phyloP scores from a whole-genome alignment of 1,140 invertebrate species.

The Amphibalanus amphitrite region DNA sequence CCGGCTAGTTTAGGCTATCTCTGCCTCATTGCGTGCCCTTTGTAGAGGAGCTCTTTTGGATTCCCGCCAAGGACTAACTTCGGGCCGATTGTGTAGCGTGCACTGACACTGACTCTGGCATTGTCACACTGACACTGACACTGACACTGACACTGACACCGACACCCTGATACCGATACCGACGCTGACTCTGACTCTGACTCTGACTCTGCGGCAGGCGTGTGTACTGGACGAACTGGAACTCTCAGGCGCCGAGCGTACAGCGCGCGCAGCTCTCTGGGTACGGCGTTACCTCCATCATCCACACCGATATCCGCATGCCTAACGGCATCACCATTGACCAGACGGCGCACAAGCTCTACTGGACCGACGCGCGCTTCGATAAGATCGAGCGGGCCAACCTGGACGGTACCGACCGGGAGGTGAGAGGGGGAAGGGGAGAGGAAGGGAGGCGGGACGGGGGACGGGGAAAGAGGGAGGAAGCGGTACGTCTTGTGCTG shows the following conservation, averaged over 20 bases:
- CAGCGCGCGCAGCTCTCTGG: conserved; percentile 50
- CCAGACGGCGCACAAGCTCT: conserved; percentile 44
- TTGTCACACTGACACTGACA: too few species aligned
- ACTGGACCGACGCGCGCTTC: conserved; percentile 37
- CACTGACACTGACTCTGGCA: too few species aligned
- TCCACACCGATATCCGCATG: conserved; percentile 58
- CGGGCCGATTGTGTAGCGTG: too few species aligned
- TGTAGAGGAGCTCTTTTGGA: too few species aligned
- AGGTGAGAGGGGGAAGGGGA: conserved; percentile 32
- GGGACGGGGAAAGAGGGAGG: too few species aligned
- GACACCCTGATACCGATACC: too few species aligned
- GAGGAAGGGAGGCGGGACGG: background rate
- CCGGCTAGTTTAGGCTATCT: too few species aligned
- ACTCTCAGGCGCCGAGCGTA: conserved; percentile 43
- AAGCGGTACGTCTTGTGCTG: too few species aligned
- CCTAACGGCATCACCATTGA: conserved; percentile 63
- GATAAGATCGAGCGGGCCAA: conserved; percentile 65
- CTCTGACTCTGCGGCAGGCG: conserved; percentile 29
- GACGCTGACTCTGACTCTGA: conserved; percentile 3
- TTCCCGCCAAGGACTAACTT: too few species aligned
- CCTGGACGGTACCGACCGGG: conserved; percentile 59
- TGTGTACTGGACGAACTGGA: conserved; percentile 73
- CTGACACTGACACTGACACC: too few species aligned
- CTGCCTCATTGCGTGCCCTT: too few species aligned
- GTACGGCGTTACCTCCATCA: conserved; percentile 42